Conservation (phyloP, 2,113 vertebrate genomes). For the Merops nubicus region DNA sequence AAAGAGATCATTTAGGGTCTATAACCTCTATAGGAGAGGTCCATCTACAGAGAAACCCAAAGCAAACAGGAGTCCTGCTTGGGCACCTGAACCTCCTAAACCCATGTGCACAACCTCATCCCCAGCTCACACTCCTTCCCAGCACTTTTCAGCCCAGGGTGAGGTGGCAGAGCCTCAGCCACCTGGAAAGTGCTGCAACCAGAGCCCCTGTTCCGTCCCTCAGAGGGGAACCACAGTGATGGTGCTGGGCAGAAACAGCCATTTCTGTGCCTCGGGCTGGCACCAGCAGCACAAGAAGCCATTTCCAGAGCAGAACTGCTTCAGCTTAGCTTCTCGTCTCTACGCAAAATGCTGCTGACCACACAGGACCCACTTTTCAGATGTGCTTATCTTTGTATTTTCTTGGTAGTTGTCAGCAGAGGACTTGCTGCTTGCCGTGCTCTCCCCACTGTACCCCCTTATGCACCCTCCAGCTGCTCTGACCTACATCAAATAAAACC, state of each 20-base stretch:
- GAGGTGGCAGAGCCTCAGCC: not conserved
- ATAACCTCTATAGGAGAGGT: not conserved
- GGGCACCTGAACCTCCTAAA: not conserved
- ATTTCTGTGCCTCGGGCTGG: not conserved
- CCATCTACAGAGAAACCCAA: not conserved
- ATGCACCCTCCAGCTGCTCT: not conserved
- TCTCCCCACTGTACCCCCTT: not conserved
- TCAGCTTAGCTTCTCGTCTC: not conserved
- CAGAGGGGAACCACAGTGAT: not conserved
- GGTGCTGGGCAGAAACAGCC: not conserved
- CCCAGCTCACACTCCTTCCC: not conserved
- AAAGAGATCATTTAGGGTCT: not conserved
- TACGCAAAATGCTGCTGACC: not conserved
- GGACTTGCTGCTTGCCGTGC: accelerated
- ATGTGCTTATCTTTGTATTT: not conserved
- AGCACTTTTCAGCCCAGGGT: not conserved
- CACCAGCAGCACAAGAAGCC: not conserved
- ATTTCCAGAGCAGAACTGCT: not conserved
- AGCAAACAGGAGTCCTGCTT: accelerated
- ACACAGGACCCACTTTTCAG: not conserved
- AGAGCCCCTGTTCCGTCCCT: not conserved
- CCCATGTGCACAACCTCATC: not conserved
- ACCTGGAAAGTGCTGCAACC: not conserved
- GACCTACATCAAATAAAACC: not conserved
- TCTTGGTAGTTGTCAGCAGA: not conserved